A percentile compares a stretch with the other conserved stretches of the same genome.
These are phyloP conservation scores for Zenarchopterus dispar DNA, from an alignment of 2,797 vertebrate genomes.

Conservation along the genomic window DNA sequence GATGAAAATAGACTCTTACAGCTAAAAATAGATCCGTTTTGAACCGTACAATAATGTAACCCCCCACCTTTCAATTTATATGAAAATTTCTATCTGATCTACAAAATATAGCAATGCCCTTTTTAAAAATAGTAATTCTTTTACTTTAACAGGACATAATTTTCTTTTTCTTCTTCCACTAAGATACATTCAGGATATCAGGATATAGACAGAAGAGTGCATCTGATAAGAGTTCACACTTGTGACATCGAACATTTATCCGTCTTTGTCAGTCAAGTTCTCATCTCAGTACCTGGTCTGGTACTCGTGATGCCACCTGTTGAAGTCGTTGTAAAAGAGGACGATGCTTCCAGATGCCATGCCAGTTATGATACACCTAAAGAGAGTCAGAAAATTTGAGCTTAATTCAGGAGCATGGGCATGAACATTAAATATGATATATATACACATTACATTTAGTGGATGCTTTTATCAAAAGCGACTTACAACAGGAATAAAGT, in stretches of 20 bases:
- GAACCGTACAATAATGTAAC: slow-evolving; percentile 86
- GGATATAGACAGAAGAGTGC: slow-evolving; percentile 72
- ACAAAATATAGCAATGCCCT: slow-evolving; percentile 98
- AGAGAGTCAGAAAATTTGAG: neutral
- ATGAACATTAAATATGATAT: neutral
- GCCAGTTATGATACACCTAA: slow-evolving; percentile 95
- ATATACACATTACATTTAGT: too few species aligned
- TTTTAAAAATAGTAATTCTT: slow-evolving; percentile 92
- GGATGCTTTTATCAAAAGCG: too few species aligned
- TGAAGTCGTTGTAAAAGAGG: slow-evolving; percentile 99
- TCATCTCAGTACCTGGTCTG: slow-evolving; percentile 91
- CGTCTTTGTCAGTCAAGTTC: slow-evolving; percentile 23
- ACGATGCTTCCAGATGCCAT: slow-evolving; percentile 99
- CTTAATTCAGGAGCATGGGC: neutral
- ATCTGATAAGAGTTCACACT: slow-evolving; percentile 54
- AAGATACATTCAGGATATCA: slow-evolving; percentile 78
- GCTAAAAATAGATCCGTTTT: slow-evolving; percentile 96
- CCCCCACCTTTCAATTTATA: slow-evolving; percentile 84
- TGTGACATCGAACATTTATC: slow-evolving; percentile 1
- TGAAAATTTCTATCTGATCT: slow-evolving; percentile 90
- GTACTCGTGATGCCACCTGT: slow-evolving; percentile 98
- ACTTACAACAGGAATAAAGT: too few species aligned
- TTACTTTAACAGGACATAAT: slow-evolving; percentile 76
- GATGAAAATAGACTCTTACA: slow-evolving; percentile 88
- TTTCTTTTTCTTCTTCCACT: slow-evolving; percentile 56